Percentiles rank a stretch among this genome's conserved stretches.
These are phyloP conservation scores for Ypsolopha sequella DNA, from an alignment of 2,888 invertebrate genomes.

Conservation along the genomic window DNA sequence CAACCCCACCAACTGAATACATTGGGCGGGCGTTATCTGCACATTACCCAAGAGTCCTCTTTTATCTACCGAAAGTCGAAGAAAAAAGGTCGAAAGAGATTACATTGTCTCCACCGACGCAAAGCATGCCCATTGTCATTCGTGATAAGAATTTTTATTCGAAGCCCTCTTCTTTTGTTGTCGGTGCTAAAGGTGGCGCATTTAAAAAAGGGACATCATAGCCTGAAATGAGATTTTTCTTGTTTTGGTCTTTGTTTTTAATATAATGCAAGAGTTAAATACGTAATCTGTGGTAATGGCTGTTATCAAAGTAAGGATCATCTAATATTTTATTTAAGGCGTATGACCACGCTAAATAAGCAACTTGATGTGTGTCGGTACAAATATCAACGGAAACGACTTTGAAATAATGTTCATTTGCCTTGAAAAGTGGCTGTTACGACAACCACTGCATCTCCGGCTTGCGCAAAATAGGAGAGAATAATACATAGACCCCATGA, in stretches of 20 bases:
- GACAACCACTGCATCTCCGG: too few species aligned
- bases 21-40: conserved; percentile 8
- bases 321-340: too few species aligned
- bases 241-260: conserved; percentile 25
- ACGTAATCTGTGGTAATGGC: conserved; percentile 36
- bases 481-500: too few species aligned
- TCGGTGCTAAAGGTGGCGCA: conserved; percentile 25
- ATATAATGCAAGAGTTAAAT: conserved; percentile 17
- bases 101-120: conserved; percentile 12
- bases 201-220: conserved; percentile 30
- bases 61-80: conserved; percentile 3
- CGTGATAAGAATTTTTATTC: conserved; percentile 38
- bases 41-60: conserved; percentile 3
- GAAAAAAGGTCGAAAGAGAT: conserved; percentile 11
- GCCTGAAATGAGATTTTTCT: conserved; percentile 24
- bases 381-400: too few species aligned
- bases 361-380: too few species aligned
- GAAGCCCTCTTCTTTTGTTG: conserved; percentile 19
- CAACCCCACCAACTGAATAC: conserved; percentile 3
- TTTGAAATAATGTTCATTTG: too few species aligned
- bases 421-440: too few species aligned
- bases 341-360: too few species aligned
- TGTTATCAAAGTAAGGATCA: conserved; percentile 4
- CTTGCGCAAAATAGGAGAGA: too few species aligned
- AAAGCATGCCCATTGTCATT: conserved; percentile 13